phyloP scores from a whole-genome alignment of 2,888 invertebrate species.

The Clusia tigrina region DNA sequence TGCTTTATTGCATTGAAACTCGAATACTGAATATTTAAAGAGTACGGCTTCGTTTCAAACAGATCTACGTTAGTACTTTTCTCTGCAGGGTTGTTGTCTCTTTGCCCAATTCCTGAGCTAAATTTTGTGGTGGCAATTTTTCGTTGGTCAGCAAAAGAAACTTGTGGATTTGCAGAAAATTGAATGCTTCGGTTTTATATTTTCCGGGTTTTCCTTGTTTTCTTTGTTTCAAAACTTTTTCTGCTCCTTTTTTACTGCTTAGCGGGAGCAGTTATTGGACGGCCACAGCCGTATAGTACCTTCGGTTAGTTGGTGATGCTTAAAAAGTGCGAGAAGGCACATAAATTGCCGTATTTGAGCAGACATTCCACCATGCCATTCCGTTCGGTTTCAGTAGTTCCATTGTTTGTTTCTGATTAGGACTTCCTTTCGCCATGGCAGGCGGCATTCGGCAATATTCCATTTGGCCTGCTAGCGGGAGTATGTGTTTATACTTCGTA shows the following conservation, averaged over 20 bases:
- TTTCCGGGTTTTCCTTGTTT: neutral
- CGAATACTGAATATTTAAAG: no score
- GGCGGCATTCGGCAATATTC: neutral
- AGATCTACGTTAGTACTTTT: no score
- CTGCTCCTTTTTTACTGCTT: conserved; percentile 11
- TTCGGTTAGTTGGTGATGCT: neutral
- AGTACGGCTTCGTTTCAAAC: no score
- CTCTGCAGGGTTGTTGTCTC: no score
- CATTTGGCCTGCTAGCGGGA: no score
- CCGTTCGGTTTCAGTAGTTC: neutral
- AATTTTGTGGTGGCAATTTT: conserved; percentile 21
- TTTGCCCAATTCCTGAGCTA: no score
- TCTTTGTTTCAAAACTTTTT: neutral
- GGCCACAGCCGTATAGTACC: neutral
- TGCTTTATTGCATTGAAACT: no score
- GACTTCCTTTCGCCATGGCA: neutral
- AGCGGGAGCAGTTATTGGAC: neutral
- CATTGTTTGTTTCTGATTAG: neutral
- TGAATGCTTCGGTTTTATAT: conserved; percentile 9
- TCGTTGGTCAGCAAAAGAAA: conserved; percentile 21
- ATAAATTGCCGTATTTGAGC: neutral
- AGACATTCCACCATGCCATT: neutral
- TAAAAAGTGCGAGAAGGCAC: neutral
- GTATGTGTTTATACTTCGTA: neutral
- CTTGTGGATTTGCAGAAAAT: conserved; percentile 28